Evolutionary conservation across 2,113 vertebrate species (phyloP), one percentile per base, ranked within the genome.

Genomic region (Orycteropus afer): DNA sequence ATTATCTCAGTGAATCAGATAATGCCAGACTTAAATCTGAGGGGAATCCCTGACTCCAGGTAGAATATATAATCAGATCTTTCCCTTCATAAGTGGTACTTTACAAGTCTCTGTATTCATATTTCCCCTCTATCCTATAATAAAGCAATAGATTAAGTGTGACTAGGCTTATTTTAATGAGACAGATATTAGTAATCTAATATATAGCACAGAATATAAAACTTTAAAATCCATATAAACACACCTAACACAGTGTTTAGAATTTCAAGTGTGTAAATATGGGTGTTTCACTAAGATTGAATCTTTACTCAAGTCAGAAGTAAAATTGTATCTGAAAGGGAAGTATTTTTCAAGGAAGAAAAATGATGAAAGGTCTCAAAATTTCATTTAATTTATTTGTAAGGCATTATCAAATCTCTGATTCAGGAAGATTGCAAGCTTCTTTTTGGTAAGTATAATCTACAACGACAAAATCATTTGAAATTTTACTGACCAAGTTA

Each of bases 381-480:
- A 53, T 79, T 61, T 95, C 84, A 61, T 73, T 84, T 89, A 37
- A 1, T 53, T 90, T 34, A 89, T 74, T 95, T 59, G 49, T 18
- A 86, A 81, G 47, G 5, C 27, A 81, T 81, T 80, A 34, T 67
- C 37, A 82, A 76, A 86, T 37, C 9, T 40, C 17, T 65, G 5
- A 37, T 49, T 71, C 23, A 82, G 51, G 32, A 69, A 69, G 40
- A 42, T 9, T 1, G 25, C 61, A 29, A n/a, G 3, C 23, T 20
- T 69, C 8, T 40, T 53, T 89, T 69, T 61, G n/a, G 27, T 76
- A 90, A 76, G 17, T 76, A n/a, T 14, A 45, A 57, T 80, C 20
- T 81, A 18, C 51, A 77, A 63, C 49, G 81, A 76, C 12, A 86
- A 80, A 89, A 80, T 74, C n/a, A 65, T 23, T 74, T 90, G 53